Evolutionary conservation across 2,888 invertebrate genomes (phyloP).

Genomic region (Pristionchus japonicus): DNA sequence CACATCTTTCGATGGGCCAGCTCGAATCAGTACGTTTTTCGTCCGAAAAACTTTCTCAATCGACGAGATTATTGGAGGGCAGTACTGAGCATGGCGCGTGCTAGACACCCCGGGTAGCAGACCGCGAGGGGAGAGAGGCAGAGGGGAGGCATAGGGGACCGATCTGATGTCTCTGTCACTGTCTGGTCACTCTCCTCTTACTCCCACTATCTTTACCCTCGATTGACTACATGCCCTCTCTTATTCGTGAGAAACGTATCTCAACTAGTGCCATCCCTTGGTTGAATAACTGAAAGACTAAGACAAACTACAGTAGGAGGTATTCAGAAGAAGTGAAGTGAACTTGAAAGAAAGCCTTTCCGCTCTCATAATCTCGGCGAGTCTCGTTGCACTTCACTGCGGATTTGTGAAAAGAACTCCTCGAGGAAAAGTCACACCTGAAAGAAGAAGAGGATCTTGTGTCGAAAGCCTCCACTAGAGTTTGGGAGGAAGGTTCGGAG

Average conservation of each 20-base stretch:
- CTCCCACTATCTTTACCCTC: constrained; percentile 13
- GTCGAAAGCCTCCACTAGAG: background rate
- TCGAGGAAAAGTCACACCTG: constrained; percentile 7
- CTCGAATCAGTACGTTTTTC: too few species aligned
- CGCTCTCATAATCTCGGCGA: background rate
- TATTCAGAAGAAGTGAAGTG: background rate
- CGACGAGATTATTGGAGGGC: background rate
- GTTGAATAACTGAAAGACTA: background rate
- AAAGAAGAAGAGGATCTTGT: background rate
- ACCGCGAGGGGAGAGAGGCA: too few species aligned
- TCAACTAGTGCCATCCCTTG: too few species aligned
- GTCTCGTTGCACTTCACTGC: background rate
- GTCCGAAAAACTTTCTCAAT: too few species aligned
- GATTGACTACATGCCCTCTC: too few species aligned
- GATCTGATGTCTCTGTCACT: too few species aligned
- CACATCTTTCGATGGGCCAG: too few species aligned
- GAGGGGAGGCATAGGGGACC: too few species aligned
- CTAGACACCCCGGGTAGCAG: too few species aligned
- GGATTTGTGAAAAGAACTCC: background rate
- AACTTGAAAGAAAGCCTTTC: constrained; percentile 1
- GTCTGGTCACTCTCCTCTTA: too few species aligned
- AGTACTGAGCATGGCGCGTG: too few species aligned
- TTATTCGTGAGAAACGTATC: too few species aligned
- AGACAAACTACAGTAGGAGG: background rate
- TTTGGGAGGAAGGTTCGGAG: background rate